Base-by-base conservation (phyloP, 2,888 invertebrate genomes). In the Acanthococcus lagerstroemiae region DNA sequence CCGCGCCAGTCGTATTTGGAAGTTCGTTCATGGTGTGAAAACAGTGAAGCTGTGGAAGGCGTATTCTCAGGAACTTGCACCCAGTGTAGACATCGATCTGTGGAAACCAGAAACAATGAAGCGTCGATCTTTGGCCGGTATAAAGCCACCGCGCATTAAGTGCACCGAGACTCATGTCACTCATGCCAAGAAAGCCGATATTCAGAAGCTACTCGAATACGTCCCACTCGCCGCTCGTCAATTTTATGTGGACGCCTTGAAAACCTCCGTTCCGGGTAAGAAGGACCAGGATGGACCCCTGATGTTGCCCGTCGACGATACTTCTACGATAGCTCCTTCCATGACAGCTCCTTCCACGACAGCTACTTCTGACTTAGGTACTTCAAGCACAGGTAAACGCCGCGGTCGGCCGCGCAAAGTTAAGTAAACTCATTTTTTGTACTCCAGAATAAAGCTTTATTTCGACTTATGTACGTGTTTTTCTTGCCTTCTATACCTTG, bases 1-100 rank as follows among this genome's bases (percentile, higher is more conserved):
- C 48, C 48, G 48, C n/a, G 7, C 48, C 5, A 48, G 7, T 55
- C n/a, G 26, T 55, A 21, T 55, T 22, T 50, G 61, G 48, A 61
- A 50, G 30, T 61, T 60, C 48, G 27, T 52, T 21, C 57, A n/a
- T 30, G 7, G 12, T 9, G 6, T 12, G 12, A 6, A 30, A 30
- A 30, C 37, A 6, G 6, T 12, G 6, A 9, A 6, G 6, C 37
- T 30, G 37, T 30, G 6, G 12, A 12, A 30, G 37, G 12, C 37
- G 37, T 6, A 6, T 6, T 30, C 12, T 30, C 7, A 30, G 37
- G 12, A 30, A 30, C 37, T 30, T 30, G 12, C 37, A 12, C 12
- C 37, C 7, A 30, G 37, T 30, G 37, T 9, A 30, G 37, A 6
- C 37, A 30, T 30, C 37, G 37, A 9, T 30, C 37, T 30, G n/a